Percentiles rank a stretch among this genome's conserved stretches.
These are phyloP conservation scores for Cottus gobio DNA, from an alignment of 2,113 vertebrate species.

Conservation along the genomic window DNA sequence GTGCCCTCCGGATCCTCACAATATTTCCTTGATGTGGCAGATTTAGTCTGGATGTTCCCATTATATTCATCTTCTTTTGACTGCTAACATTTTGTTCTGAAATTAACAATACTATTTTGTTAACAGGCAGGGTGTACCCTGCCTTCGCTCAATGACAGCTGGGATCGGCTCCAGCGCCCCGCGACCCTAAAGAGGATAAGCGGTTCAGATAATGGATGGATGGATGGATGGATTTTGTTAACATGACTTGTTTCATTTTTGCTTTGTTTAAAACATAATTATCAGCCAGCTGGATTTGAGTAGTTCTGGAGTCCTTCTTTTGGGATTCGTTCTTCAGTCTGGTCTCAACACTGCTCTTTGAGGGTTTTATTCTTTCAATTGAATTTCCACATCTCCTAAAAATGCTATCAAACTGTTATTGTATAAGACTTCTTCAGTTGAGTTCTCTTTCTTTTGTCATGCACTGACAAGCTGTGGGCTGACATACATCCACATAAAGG, in stretches of 20 bases:
- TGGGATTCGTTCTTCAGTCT: conserved; percentile 16
- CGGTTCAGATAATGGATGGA: too few species aligned
- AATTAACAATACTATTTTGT: conserved; percentile 39
- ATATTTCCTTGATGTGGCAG: conserved; percentile 54
- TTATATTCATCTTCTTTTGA: conserved; percentile 34
- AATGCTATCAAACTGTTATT: conserved; percentile 1
- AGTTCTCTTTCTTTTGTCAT: not conserved
- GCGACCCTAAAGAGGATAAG: too few species aligned
- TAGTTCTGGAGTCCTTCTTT: conserved; percentile 2
- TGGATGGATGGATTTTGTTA: too few species aligned
- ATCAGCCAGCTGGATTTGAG: conserved; percentile 20
- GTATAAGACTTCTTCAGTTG: not conserved
- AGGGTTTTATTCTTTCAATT: conserved; percentile 13
- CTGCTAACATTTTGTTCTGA: conserved; percentile 37
- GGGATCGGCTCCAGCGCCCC: too few species aligned
- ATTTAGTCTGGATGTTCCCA: conserved; percentile 50
- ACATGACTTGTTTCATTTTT: conserved; percentile 13
- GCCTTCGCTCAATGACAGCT: too few species aligned
- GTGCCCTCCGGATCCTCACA: too few species aligned
- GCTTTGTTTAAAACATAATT: conserved; percentile 42
- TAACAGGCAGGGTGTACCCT: too few species aligned
- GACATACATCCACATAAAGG: not conserved
- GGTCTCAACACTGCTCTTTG: conserved; percentile 23
- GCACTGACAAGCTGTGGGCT: not conserved
- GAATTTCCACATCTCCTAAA: conserved; percentile 15